Base-by-base conservation (phyloP, 2,113 vertebrate genomes). In the Pimephales promelas region DNA sequence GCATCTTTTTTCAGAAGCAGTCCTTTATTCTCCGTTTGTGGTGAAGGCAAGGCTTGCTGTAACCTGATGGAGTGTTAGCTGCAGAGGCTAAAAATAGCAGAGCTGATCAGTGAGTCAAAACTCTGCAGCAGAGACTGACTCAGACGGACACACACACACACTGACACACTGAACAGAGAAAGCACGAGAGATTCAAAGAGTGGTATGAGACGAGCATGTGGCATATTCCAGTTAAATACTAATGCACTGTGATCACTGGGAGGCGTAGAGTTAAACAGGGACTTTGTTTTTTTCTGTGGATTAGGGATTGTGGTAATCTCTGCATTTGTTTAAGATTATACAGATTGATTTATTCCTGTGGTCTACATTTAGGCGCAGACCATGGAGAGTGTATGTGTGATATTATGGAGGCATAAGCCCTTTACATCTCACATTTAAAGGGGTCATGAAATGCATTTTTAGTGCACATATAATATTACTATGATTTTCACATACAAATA, bases 31-130 rank as follows among this genome's bases (percentile, higher is more conserved):
- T 84, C 11, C 16, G 22, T 22, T 10, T 62, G 73, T 83, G 74
- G 22, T 79, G 28, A 16, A 54, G n/a, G 64, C 45, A 73, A 66
- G 52, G 52, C 84, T 66, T 82, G 52, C 87, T 89, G 89, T 89
- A 85, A 87, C 86, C 90, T 89, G 87, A 89, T 89, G 89, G 88
- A 87, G 87, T 87, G 62, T 82, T 84, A 79, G 87, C 75, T 90
- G 91, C 90, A 90, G 91, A 87, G 83, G 79, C 92, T 93, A 93
- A 90, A 92, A 94, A 93, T 93, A 92, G 88, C 83, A 79, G 84
- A 57, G 84, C 45, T 87, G 87, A 24, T 45, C 9, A 64, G 22
- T n/a, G 82, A 78, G 87, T 56, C 66, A 68, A 81, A 81, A 70
- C 79, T 80, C 78, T 81, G 79, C 79, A 81, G 79, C 45, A 70